Evolutionary conservation across 2,888 invertebrate species (phyloP).

Genomic region (Tupiocoris notatus): DNA sequence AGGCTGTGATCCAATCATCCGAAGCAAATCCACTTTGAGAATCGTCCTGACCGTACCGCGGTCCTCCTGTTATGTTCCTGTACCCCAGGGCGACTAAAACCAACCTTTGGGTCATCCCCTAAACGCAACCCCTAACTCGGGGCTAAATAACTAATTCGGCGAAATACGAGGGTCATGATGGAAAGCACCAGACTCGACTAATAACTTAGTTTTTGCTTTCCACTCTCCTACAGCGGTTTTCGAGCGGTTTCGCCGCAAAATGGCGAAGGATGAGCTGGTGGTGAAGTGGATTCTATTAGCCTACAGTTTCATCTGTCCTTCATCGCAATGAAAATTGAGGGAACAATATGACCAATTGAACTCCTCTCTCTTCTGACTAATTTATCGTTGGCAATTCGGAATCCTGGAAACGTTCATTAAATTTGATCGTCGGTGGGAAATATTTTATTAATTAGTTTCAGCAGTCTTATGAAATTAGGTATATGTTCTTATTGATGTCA

Average conservation of each 20-base stretch:
- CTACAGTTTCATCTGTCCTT: too few relatives aligned
- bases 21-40: slow-evolving; percentile 34
- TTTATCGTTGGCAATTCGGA: too few relatives aligned
- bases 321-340: not conserved
- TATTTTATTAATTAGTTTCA: too few relatives aligned
- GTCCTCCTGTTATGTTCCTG: not conserved
- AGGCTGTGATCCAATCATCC: slow-evolving; percentile 28
- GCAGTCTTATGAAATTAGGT: too few relatives aligned
- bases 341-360: not conserved
- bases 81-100: not conserved
- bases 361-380: not conserved
- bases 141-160: slow-evolving; percentile 26
- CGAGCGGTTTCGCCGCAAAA: not conserved
- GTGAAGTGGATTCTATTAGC: not conserved
- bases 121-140: not conserved
- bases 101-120: not conserved
- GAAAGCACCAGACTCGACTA: not conserved
- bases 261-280: not conserved
- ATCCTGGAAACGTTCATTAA: too few relatives aligned
- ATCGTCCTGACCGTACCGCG: slow-evolving; percentile 13
- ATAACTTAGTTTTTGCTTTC: not conserved
- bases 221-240: not conserved
- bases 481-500: too few relatives aligned
- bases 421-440: too few relatives aligned
- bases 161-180: not conserved